These are phyloP conservation scores for Drosophila nr. perissopoda DNA, from an alignment of 2,888 invertebrate species.

Conservation along the genomic window DNA sequence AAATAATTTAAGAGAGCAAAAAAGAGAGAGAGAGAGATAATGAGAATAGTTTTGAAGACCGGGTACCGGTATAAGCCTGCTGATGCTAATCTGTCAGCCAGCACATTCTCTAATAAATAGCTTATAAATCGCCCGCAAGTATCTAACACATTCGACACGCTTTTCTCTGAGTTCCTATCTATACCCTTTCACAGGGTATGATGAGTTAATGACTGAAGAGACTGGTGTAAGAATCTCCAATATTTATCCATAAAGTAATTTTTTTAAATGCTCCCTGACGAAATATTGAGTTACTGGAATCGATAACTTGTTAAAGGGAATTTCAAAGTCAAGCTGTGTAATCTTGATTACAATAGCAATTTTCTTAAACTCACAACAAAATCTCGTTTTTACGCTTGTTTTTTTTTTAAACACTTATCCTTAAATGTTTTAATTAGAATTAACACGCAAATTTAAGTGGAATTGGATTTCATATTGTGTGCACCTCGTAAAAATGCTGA, in stretches of 20 bases:
- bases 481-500: background rate
- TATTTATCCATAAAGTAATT: background rate
- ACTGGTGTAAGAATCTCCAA: background rate
- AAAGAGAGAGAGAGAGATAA: conserved; percentile 1
- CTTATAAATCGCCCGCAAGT: conserved; percentile 64
- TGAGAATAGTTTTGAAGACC: conserved; percentile 6
- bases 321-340: background rate
- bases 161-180: conserved; percentile 38
- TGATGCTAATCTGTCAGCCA: conserved; percentile 50
- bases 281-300: background rate
- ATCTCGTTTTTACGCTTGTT: background rate
- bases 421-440: conserved; percentile 15
- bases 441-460: conserved; percentile 5
- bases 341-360: background rate
- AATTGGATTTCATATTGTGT: conserved; percentile 1
- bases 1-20: conserved; percentile 2
- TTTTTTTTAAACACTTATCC: background rate
- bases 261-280: background rate
- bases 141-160: conserved; percentile 63
- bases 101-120: conserved; percentile 63
- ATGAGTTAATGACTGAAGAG: background rate
- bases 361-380: background rate
- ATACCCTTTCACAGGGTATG: conserved; percentile 11
- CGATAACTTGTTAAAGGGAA: background rate
- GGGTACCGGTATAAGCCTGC: conserved; percentile 37